Conservation (phyloP, 2,888 invertebrate species). For the Cetonia aurata region DNA sequence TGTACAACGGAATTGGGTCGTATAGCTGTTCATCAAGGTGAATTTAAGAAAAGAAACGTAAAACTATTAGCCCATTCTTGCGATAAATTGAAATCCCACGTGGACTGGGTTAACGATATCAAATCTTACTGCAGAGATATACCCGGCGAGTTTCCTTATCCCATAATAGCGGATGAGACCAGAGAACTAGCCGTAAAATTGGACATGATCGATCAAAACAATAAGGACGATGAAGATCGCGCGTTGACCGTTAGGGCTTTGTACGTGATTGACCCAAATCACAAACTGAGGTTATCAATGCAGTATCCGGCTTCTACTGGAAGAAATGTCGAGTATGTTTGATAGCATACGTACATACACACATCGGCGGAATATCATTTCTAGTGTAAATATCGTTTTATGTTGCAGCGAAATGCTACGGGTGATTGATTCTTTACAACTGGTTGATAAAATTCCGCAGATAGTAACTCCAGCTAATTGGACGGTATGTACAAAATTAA, state of each 20-base stretch:
- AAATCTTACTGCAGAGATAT: conserved; percentile 79
- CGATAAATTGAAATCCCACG: conserved; percentile 80
- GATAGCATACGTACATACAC: neutral
- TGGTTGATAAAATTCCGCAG: conserved; percentile 77
- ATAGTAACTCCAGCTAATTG: conserved; percentile 63
- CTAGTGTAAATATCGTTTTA: neutral
- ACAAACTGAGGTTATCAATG: conserved; percentile 83
- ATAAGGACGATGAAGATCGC: conserved; percentile 74
- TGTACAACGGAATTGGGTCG: conserved; percentile 90
- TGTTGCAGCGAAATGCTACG: conserved; percentile 83
- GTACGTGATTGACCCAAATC: conserved; percentile 85
- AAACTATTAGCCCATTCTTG: conserved; percentile 87
- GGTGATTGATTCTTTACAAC: conserved; percentile 85
- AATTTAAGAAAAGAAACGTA: conserved; percentile 78
- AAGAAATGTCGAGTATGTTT: conserved; percentile 84
- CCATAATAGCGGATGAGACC: conserved; percentile 83
- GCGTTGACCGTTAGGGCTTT: conserved; percentile 82
- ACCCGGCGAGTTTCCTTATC: conserved; percentile 81
- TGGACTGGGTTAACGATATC: conserved; percentile 81
- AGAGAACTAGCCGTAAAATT: conserved; percentile 79
- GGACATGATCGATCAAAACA: conserved; percentile 84
- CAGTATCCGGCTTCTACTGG: conserved; percentile 89
- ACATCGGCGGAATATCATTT: neutral
- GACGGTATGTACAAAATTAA: conserved; percentile 59
- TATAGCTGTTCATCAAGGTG: conserved; percentile 76